Conservation (phyloP, 2,888 invertebrate species). For the Trichogramma dendrolimi region DNA sequence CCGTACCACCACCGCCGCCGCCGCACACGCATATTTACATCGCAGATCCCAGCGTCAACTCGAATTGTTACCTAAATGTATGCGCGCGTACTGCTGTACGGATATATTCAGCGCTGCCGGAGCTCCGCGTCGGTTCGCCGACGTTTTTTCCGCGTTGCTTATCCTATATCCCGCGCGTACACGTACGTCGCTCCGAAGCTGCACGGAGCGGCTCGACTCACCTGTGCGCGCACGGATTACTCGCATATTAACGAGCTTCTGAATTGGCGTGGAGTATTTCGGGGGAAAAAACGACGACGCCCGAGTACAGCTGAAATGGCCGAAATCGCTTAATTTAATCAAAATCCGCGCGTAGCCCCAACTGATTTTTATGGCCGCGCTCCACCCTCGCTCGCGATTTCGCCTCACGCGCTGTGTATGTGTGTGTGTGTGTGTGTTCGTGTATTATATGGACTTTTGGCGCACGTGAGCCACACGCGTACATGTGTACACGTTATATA, state of each 20-base stretch:
- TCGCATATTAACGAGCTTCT: constrained; percentile 17
- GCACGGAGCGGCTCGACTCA: too few relatives aligned
- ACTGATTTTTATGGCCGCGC: background rate
- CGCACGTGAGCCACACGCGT: too few relatives aligned
- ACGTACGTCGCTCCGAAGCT: too few relatives aligned
- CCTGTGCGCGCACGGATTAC: too few relatives aligned
- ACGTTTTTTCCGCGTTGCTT: constrained; percentile 2
- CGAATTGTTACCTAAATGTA: background rate
- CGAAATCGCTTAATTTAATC: constrained; percentile 24
- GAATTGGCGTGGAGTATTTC: constrained; percentile 15
- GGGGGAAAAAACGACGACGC: constrained; percentile 5
- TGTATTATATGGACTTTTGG: too few relatives aligned
- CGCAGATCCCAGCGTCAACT: background rate
- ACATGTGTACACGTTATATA: too few relatives aligned
- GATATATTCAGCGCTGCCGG: background rate
- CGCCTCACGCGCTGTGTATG: background rate
- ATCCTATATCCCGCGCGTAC: too few relatives aligned
- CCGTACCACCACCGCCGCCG: background rate
- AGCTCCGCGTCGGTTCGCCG: background rate
- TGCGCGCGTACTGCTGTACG: too few relatives aligned
- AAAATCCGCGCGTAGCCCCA: constrained; percentile 15
- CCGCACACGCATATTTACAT: constrained; percentile 1
- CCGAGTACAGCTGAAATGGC: background rate
- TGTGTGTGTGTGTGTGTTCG: too few relatives aligned
- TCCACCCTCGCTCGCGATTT: constrained; percentile 5